Evolutionary conservation across 1,140 invertebrate species (phyloP), one percentile per base, ranked within the genome.

Genomic region (Teleogryllus occipitalis): DNA sequence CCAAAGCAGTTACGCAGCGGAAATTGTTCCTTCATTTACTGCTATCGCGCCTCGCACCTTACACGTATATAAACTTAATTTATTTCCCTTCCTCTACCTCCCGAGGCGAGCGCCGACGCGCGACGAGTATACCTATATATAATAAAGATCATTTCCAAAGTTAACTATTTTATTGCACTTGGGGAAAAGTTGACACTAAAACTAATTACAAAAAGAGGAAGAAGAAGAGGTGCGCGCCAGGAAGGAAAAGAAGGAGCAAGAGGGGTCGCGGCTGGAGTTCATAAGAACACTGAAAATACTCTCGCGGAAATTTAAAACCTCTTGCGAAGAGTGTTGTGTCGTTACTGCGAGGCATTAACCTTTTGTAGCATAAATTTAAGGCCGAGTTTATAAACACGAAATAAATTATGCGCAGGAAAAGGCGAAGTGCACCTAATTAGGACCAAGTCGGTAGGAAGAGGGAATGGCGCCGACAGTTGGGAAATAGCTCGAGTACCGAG

Each of bases 1-100:
- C 54, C 18, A 18, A 65, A 65, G 18, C 54, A 65, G 54, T 65
- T 65, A 48, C 47, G 47, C 48, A 21, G 47, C 76, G 76, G 76
- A 77, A 77, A 77, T 77, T 77, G 76, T 77, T 77, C 76, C 76
- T 77, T 77, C 76, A 77, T 49, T 77, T 77, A 77, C 46, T 48
- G 76, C 48, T 77, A 77, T 77, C 76, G 47, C 47, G 76, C 76
- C 47, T 48, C 76, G 47, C 48, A 47, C 76, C 76, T 77, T 48
- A 77, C 76, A 77, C 76, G 76, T 77, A 77, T 48, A 77, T 77
- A 77, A 77, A 77, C 76, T 48, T 77, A 48, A 77, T 77, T 77
- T 77, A 77, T 77, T 77, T 48, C 76, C 76, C n/a, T n/a, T 21
- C 76, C 76, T 8, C 74, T 21, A 75, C 74, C n/a, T 39, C 74